These are phyloP conservation scores for Hesperophylax magnus DNA, from an alignment of 1,140 invertebrate genomes.

Conservation along the genomic window DNA sequence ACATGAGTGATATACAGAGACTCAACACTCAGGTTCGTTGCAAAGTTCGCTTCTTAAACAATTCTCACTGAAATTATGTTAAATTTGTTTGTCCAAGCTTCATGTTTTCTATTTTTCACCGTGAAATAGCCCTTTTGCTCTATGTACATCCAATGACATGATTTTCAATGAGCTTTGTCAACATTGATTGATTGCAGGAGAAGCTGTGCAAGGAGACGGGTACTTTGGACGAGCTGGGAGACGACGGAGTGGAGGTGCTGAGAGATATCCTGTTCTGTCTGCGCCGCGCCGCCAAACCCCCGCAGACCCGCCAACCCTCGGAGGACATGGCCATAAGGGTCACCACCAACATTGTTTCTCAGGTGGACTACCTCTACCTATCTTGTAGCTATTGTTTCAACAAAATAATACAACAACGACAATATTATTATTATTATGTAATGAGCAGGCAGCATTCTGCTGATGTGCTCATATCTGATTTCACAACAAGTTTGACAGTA, in stretches of 20 bases:
- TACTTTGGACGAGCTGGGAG: conserved; percentile 15
- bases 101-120: background rate
- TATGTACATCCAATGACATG: background rate
- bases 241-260: conserved; percentile 33
- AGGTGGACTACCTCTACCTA: conserved; percentile 21
- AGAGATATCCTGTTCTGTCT: conserved; percentile 45
- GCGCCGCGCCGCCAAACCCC: conserved; percentile 21
- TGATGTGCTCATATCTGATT: no score
- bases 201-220: conserved; percentile 46
- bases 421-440: no score
- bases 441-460: no score
- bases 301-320: background rate
- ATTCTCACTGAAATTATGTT: background rate
- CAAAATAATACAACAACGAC: background rate
- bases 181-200: conserved; percentile 21
- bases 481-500: no score
- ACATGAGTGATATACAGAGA: conserved; percentile 50
- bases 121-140: background rate
- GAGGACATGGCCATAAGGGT: conserved; percentile 48
- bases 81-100: background rate
- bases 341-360: conserved; percentile 47
- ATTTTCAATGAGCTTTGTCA: background rate
- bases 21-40: conserved; percentile 51
- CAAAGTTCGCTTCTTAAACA: background rate
- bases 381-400: background rate